Evolutionary conservation across 2,888 invertebrate species (phyloP), one percentile per base, ranked within the genome.

Genomic region (Harpalus rubripes): DNA sequence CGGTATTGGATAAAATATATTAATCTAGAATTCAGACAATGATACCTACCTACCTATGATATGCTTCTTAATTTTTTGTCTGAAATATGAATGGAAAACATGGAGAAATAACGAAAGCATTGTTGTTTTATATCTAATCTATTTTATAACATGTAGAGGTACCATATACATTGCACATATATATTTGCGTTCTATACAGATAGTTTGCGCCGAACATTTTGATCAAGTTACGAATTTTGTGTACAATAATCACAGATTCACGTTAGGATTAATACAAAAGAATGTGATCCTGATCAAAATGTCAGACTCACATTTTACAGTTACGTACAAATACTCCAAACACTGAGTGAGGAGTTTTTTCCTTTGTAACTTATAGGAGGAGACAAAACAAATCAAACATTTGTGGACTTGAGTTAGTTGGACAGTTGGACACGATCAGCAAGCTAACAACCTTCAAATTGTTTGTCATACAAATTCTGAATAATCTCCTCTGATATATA

Each of bases 151-250:
- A 84, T 84, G 76, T 84, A 84, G 84, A 84, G 84, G 59, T 84
- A 84, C 78, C 84, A 84, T 84, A 84, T 84, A 84, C 84, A 84
- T 84, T 84, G 84, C 84, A 84, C 84, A 84, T 84, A 83, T 84
- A 84, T 72, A 84, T 78, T 76, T 61, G 68, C 63, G 41, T 84
- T 84, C 84, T 84, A 84, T 84, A 84, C 84, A 84, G 84, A 65
- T 78, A 84, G 39, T 78, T 72, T 32, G 58, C 83, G 78, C 15
- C 78, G 26, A 78, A 56, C 72, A 74, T 58, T 78, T 78, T 78
- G 58, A 59, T 80, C 80, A 41, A 80, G 41, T 32, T 39, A 80
- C 18, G 41, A 80, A 41, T 59, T 80, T 80, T 61, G 61, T 52
- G 39, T 76, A 61, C 44, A 84, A 78, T 84, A 84, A 84, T 84